Percentiles rank a stretch among this genome's conserved stretches.
phyloP scores from a whole-genome alignment of 2,888 invertebrate species.

The Dryocosmus kuriphilus region DNA sequence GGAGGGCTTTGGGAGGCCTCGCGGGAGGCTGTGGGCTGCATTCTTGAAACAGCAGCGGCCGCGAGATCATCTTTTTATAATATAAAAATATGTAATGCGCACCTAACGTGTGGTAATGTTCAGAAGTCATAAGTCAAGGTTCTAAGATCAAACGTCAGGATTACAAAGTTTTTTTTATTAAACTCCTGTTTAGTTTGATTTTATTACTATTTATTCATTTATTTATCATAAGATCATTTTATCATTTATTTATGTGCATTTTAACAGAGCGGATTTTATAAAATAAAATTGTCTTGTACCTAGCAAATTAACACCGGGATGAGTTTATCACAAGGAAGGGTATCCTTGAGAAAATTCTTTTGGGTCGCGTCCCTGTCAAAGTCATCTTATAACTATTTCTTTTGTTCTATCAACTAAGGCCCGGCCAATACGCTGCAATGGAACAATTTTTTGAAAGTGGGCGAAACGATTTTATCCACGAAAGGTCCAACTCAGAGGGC shows the following conservation, averaged over 20 bases:
- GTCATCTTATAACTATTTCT: slow-evolving; percentile 10
- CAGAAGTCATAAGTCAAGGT: too few species aligned
- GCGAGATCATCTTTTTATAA: too few species aligned
- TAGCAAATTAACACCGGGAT: not conserved
- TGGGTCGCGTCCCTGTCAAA: not conserved
- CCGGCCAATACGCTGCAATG: not conserved
- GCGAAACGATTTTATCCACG: not conserved
- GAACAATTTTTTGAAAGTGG: slow-evolving; percentile 2
- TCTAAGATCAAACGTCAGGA: too few species aligned
- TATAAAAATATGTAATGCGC: too few species aligned
- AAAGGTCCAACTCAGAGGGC: not conserved
- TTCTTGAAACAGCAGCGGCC: too few species aligned
- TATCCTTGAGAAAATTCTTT: not conserved
- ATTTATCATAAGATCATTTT: not conserved
- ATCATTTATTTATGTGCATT: not conserved
- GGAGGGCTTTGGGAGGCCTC: too few species aligned
- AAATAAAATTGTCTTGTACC: not conserved
- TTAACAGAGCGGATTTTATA: not conserved
- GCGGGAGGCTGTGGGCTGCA: too few species aligned
- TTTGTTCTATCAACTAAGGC: not conserved
- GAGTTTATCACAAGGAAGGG: not conserved
- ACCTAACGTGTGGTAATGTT: too few species aligned
- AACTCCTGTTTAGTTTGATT: too few species aligned
- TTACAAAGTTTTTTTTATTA: too few species aligned
- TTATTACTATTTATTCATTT: too few species aligned